Evolutionary conservation across 2,888 invertebrate species (phyloP).

Genomic region (Merodon equestris): DNA sequence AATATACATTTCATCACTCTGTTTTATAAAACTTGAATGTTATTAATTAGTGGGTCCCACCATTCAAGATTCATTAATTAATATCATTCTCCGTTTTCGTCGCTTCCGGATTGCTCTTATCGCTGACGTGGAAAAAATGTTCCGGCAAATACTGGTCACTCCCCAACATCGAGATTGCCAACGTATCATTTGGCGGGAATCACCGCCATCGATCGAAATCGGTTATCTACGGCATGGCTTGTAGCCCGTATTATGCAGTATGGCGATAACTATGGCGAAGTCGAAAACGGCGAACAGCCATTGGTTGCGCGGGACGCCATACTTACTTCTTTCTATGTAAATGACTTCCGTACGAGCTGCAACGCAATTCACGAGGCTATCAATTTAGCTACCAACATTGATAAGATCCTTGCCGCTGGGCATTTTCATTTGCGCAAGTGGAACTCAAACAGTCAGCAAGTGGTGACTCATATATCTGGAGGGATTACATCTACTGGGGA

Average conservation of each 20-base stretch:
- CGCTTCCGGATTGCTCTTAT: constrained; percentile 20
- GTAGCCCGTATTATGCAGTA: constrained; percentile 41
- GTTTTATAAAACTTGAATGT: too few species aligned
- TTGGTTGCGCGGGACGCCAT: constrained; percentile 34
- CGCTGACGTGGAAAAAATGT: constrained; percentile 26
- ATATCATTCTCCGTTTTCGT: constrained; percentile 38
- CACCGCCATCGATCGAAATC: constrained; percentile 26
- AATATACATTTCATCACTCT: too few species aligned
- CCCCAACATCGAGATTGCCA: constrained; percentile 25
- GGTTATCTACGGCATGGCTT: constrained; percentile 41
- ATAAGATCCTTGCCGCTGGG: constrained; percentile 15
- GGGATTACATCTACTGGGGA: constrained; percentile 18
- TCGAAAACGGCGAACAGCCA: constrained; percentile 2
- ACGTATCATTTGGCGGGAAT: constrained; percentile 45
- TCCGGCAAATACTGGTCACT: constrained; percentile 17
- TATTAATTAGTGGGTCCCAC: too few species aligned
- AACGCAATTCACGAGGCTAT: background rate
- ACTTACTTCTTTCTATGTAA: constrained; percentile 37
- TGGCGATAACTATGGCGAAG: constrained; percentile 17
- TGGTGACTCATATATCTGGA: constrained; percentile 7
- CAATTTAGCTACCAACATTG: constrained; percentile 21
- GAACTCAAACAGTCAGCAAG: constrained; percentile 21
- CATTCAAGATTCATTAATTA: constrained; percentile 34
- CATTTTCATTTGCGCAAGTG: constrained; percentile 32
- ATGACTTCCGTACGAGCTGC: constrained; percentile 42